Evolutionary conservation across 2,797 vertebrate genomes (phyloP), one percentile per base, ranked within the genome.

Genomic region (Phoebastria nigripes): DNA sequence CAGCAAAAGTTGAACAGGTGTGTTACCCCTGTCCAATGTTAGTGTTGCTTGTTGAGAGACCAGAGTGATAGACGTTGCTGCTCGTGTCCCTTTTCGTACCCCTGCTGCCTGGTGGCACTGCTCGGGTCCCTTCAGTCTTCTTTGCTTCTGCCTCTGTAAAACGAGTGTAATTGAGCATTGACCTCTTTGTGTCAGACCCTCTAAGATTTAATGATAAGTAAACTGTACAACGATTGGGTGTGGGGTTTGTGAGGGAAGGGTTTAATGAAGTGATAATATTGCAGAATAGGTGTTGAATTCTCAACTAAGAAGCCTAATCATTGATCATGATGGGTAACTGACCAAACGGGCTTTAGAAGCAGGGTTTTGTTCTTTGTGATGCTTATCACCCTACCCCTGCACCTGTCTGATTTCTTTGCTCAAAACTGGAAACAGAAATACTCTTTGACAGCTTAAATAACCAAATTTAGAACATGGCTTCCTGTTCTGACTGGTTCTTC

Each of bases 401-500:
- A 20, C 66, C 92, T 62, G 91, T 58, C 84, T 91, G 93, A 66
- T 92, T 95, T 90, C 94, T 93, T 93, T 91, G 94, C 94, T 88
- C 58, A 86, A 92, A 92, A 76, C 89, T 97, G 59, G 89, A 93
- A 95, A 95, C 92, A 96, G 94, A 95, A 96, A 94, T 94, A 87
- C 82, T 96, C 95, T 94, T 93, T 96, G 92, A 95, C 93, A 79
- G 87, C 95, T 96, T 95, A 96, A 94, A 96, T 92, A 95, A 96
- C 95, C 94, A 97, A 96, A 96, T 93, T 94, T 91, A 94, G 92
- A 96, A 52, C 5, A 70, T 86, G 89, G 84, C 91, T 94, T 96
- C 96, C 95, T 96, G 95, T 97, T 94, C 96, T 94, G 96, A 96
- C 94, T 94, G 95, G 96, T 96, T 97, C 93, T 95, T 96, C 95